Percentiles rank a stretch among this genome's conserved stretches.
Conservation (phyloP, 2,888 invertebrate genomes). For the Morpho achilles region DNA sequence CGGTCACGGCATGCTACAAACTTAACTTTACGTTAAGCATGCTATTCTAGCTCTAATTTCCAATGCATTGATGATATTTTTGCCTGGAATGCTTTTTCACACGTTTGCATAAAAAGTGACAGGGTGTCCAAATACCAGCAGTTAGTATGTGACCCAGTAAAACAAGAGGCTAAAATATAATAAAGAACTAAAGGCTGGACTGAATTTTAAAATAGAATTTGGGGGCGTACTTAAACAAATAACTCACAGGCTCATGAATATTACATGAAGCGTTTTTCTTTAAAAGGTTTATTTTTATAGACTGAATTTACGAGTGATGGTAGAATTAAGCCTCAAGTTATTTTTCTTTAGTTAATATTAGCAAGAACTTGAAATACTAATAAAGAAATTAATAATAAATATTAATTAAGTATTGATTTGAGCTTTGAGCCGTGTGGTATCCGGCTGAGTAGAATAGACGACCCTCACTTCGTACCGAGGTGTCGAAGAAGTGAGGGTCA, state of each 20-base stretch:
- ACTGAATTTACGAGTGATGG: too few relatives aligned
- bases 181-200: slow-evolving; percentile 20
- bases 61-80: slow-evolving; percentile 8
- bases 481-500: too few relatives aligned
- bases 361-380: too few relatives aligned
- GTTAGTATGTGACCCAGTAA: slow-evolving; percentile 56
- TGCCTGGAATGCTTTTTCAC: slow-evolving; percentile 8
- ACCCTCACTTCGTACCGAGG: too few relatives aligned
- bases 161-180: slow-evolving; percentile 34
- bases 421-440: too few relatives aligned
- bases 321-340: too few relatives aligned
- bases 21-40: slow-evolving; percentile 1
- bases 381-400: too few relatives aligned
- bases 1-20: slow-evolving; percentile 37
- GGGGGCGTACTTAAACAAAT: not conserved
- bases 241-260: not conserved
- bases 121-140: slow-evolving; percentile 31
- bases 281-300: not conserved
- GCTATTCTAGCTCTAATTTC: slow-evolving; percentile 4
- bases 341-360: too few relatives aligned
- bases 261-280: not conserved
- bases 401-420: too few relatives aligned
- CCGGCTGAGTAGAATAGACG: too few relatives aligned
- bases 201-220: slow-evolving; percentile 16
- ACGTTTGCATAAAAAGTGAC: slow-evolving; percentile 9